Evolutionary conservation across 1,140 invertebrate species (phyloP), one percentile per base, ranked within the genome.

Genomic region (Lordiphosa clarofinis): DNA sequence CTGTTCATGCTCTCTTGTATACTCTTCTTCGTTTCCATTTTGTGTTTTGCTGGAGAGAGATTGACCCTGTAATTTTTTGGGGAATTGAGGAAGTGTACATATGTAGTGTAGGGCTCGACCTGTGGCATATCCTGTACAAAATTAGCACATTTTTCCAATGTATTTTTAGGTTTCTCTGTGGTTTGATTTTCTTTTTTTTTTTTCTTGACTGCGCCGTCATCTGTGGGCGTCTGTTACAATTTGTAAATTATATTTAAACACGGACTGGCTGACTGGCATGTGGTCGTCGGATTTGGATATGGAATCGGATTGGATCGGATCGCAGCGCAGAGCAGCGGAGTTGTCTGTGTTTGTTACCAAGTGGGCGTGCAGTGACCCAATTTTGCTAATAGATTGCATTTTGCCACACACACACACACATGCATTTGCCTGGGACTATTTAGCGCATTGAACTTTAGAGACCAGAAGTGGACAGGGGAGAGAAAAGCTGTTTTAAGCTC

Each of bases 201-300:
- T 43, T 11, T n/a, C 7, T 13, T 38, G 4, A 3, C 15, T 13
- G 12, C 24, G 21, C 7, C 11, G 10, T 52, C 42, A 24, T 49
- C 65, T 48, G 67, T 70, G 50, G 67, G 65, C 65, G 65, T 61
- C 56, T 48, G 67, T 70, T 70, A 70, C 63, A 73, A 60, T 65
- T 75, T 82, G 68, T 84, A 84, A 82, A 82, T 84, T 81, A 82
- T 82, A 82, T 81, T 82, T 81, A 81, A 82, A 81, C 78, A 64
- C 72, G 62, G 56, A 46, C 24, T 47, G 44, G 11, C 35, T 52
- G 28, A 39, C 39, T 52, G 33, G 56, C 33, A 39, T 50, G 54
- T 39, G 39, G 39, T 54, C 31, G 42, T 44, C 33, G 63, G 58
- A 64, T 54, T 35, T 31, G 39, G 39, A 50, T 35, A 13, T 11